A percentile compares a stretch with the other conserved stretches of the same genome.
phyloP scores from a whole-genome alignment of 2,113 vertebrate genomes.

The Eolophus roseicapilla region DNA sequence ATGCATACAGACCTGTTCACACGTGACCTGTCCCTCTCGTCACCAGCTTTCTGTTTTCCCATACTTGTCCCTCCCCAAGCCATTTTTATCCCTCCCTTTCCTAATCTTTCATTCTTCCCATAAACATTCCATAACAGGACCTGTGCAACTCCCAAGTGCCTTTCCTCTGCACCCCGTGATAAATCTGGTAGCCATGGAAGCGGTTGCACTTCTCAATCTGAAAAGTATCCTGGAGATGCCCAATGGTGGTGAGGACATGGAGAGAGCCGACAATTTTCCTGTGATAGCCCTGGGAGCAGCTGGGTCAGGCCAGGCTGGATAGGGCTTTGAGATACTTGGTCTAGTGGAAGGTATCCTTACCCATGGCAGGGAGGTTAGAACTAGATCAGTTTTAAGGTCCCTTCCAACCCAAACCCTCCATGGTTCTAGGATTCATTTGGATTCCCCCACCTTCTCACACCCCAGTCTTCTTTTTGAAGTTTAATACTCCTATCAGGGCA shows the following conservation, averaged over 20 bases:
- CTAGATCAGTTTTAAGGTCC: too few species aligned
- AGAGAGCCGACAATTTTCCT: accelerated
- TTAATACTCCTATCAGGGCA: not conserved
- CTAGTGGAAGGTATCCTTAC: too few species aligned
- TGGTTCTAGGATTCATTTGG: not conserved
- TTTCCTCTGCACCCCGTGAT: not conserved
- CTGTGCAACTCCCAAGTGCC: not conserved
- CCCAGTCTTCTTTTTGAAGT: not conserved
- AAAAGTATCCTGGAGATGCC: not conserved
- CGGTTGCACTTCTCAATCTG: not conserved
- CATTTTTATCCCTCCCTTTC: not conserved
- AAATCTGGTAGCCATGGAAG: not conserved
- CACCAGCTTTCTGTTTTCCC: not conserved
- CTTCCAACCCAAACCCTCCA: too few species aligned
- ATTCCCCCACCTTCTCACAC: not conserved
- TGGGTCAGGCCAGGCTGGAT: not conserved
- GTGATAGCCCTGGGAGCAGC: not conserved
- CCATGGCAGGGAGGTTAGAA: too few species aligned
- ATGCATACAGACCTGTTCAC: accelerated
- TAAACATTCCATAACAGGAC: too few species aligned
- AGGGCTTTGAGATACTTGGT: too few species aligned
- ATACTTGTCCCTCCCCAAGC: not conserved
- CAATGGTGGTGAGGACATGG: accelerated
- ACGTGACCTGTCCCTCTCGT: not conserved
- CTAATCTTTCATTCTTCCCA: accelerated